Evolutionary conservation across 2,797 vertebrate species (phyloP), one percentile per base, ranked within the genome.

Genomic region (Phylloscopus collybita): DNA sequence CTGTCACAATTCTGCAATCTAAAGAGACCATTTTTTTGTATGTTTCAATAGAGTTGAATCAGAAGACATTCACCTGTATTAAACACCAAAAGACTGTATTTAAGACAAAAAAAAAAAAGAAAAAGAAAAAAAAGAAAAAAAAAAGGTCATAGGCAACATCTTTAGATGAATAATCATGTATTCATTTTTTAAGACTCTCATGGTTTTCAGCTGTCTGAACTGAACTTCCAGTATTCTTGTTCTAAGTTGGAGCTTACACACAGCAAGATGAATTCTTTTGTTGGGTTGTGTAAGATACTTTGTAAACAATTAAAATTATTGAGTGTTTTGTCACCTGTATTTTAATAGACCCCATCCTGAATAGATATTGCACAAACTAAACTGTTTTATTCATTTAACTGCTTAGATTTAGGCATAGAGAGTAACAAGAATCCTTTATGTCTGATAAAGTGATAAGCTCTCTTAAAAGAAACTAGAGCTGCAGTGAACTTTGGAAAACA

Each of bases 391-490:
- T 69, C 60, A 73, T 88, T 64, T 67, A 86, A 26, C 44, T 11
- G 17, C 40, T 49, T 65, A 50, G 51, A 79, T 78, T 69, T 56
- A 62, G 32, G 16, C 38, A 42, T 30, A 47, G 0, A 36, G n/a
- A 51, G 69, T 72, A 69, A 29, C 50, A 91, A 53, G 10, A 76
- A 79, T 81, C 16, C n/a, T 91, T 92, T 86, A 53, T 73, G 62
- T 16, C 56, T 84, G 76, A 93, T 96, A 95, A 94, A 95, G 80
- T 88, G 87, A 90, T 90, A 96, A 94, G n/a, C 76, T 90, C 59
- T 83, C 50, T 88, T 92, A 88, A 86, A 90, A 96, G 44, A 64
- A 81, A 5, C 66, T 81, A 47, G 45, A 84, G 25, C 49, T 73
- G 62, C 62, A 82, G 42, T 82, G 82, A 93, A 92, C 80, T 96